Evolutionary conservation across 2,888 invertebrate genomes (phyloP), one percentile per base, ranked within the genome.

Genomic region (Lacanobia wlatinum): DNA sequence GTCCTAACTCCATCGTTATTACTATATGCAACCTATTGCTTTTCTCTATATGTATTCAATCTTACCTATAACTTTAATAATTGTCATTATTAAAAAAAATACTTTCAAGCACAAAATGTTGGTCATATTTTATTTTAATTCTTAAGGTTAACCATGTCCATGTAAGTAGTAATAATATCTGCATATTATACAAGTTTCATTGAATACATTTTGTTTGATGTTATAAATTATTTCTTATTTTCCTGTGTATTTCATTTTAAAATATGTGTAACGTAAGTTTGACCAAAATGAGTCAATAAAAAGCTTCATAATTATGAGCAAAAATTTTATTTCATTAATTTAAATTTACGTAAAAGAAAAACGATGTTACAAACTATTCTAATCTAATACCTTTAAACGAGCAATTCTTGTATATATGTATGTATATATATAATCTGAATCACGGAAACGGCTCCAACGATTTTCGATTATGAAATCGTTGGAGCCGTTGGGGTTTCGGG

Each of bases 121-220:
- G 53, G 58, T 70, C 40, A 61, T 80, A 63, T 74, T 76, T 78
- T 73, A 73, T 70, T 80, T 67, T 82, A 67, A 82, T 73, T 61
- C 48, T 28, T 75, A 78, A 83, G 72, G 56, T 73, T 68, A 85
- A 73, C 55, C 64, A 76, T 82, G 84, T 83, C 81, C 83, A 87
- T 85, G 67, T 83, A 80, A 79, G 72, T 84, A 75, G 66, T 52
- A 40, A 70, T 81, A 84, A 71, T 78, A 83, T 69, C 60, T 72
- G 74, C 66, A 74, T 81, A 79, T 71, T 76, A 68, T 77, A 70
- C 46, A 82, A 84, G 68, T 83, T 81, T 83, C 65, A 82, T 73
- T 86, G 56, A 87, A 88, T 88, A 88, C 66, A 88, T 66, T n/a
- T 86, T 86, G 89, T 88, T 88, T 88, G 82, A 88, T 69, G 86